Evolutionary conservation across 2,888 invertebrate species (phyloP), one percentile per base, ranked within the genome.

Genomic region (Pediacus dermestoides): DNA sequence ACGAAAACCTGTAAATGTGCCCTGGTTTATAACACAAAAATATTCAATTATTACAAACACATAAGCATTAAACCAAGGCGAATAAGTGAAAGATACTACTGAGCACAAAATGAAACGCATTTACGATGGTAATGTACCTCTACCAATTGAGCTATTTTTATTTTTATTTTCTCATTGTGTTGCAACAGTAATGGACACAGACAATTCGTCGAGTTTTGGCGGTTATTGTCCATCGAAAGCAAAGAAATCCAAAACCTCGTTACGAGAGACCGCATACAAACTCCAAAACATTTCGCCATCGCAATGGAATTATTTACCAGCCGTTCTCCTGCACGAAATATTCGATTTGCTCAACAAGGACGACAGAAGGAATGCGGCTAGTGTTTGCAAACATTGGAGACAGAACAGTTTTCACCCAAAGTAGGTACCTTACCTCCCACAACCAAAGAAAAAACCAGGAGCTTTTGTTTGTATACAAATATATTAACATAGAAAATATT

Each of bases 371-470:
- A 65, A 59, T 52, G 70, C 69, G 25, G 68, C 69, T 16, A 61
- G 62, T 50, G 63, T 63, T 37, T 70, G 70, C 48, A 63, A 59
- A 40, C 62, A 63, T 42, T 70, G 70, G 70, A 57, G 70, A 53
- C 60, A 62, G 25, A 63, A 57, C 41, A 52, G 66, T 11, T 70
- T 66, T 50, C 67, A 68, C 56, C 67, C 68, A 46, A 66, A 63
- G 68, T 69, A 60, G 57, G 54, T 52, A 27, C 10, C 23, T 18
- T 18, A 18, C n/a, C n/a, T n/a, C n/a, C n/a, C n/a, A 13, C 6
- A 10, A 11, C 13, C 9, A 7, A 14, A 13, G 10, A 10, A 30
- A 30, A 14, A 14, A 30, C 10, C 10, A 10, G 32, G 36, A 37
- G 36, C 35, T 40, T 32, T 30, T 35, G 2, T 28, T 16, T n/a